Base-by-base conservation (phyloP, 2,888 invertebrate genomes). In the Tetrapedia diversipes region DNA sequence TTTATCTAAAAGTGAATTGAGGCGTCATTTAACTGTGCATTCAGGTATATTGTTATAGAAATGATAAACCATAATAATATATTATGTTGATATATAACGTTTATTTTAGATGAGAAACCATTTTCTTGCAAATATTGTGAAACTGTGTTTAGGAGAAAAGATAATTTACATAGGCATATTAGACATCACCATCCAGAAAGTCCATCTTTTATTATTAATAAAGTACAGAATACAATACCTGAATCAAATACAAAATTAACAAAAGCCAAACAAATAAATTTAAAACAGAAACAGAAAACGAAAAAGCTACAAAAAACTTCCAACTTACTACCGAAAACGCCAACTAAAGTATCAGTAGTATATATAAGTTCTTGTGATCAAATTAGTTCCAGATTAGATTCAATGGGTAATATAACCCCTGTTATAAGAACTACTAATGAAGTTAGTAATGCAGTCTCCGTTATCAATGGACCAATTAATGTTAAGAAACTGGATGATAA, bases 131-230 rank as follows among this genome's bases (percentile, higher is more conserved):
- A 93, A 77, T 93, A 95, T 32, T 97, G 97, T 90, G 93, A 93
- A 43, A 94, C 95, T 10, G 93, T 93, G 47, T 96, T 96, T 88
- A 92, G 95, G 53, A 93, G 97, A 73, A 96, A 95, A 89, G 97
- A 97, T 89, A 97, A 97, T 89, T 93, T 97, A 74, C 94, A 94
- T 75, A 93, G 97, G 0, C 97, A 97, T 90, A 93, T 96, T 70
- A 94, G 95, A 66, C 96, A 96, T 90, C 95, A 96, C 66, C 97
- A 97, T 90, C 94, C 95, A 0, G 94, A 91, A 22, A 84, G 86
- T 54, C 53, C 80, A n/a, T 68, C 72, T 63, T 53, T 68, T 56
- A 78, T 80, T 32, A 49, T 47, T 29, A 37, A 32, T 4, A 63
- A 80, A 51, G 7, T 59, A 41, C 59, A 47, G 7, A 73, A 74